These are phyloP conservation scores for Leuctra nigra DNA, from an alignment of 2,888 invertebrate species.

Conservation along the genomic window DNA sequence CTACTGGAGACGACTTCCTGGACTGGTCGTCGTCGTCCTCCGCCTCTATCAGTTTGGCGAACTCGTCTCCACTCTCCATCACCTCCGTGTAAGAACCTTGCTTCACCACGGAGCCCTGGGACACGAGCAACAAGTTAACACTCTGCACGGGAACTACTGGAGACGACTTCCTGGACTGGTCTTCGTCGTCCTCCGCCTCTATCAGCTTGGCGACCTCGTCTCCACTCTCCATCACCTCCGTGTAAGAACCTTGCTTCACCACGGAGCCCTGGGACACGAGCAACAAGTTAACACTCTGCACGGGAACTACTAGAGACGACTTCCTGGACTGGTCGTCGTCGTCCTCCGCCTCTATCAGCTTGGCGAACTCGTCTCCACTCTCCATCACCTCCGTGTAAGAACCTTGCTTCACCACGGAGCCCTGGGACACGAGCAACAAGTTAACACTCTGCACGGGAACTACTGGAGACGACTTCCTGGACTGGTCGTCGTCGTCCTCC, in stretches of 20 bases:
- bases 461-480: background rate
- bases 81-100: slow-evolving; percentile 33
- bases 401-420: slow-evolving; percentile 37
- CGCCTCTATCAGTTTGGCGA: slow-evolving; percentile 45
- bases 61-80: slow-evolving; percentile 35
- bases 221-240: slow-evolving; percentile 31
- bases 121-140: no score
- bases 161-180: slow-evolving; percentile 1
- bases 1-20: background rate
- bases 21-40: slow-evolving; percentile 34
- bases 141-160: no score
- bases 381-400: slow-evolving; percentile 31
- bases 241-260: slow-evolving; percentile 32
- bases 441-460: no score
- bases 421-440: no score
- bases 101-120: slow-evolving; percentile 46
- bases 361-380: slow-evolving; percentile 39
- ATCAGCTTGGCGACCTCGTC: slow-evolving; percentile 43
- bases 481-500: slow-evolving; percentile 34
- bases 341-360: slow-evolving; percentile 44
- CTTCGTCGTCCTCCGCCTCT: slow-evolving; percentile 39
- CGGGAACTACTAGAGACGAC: no score
- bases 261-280: slow-evolving; percentile 53
- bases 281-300: no score
- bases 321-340: slow-evolving; percentile 27